Evolutionary conservation across 2,888 invertebrate species (phyloP).

Genomic region (Mythimna albipuncta): DNA sequence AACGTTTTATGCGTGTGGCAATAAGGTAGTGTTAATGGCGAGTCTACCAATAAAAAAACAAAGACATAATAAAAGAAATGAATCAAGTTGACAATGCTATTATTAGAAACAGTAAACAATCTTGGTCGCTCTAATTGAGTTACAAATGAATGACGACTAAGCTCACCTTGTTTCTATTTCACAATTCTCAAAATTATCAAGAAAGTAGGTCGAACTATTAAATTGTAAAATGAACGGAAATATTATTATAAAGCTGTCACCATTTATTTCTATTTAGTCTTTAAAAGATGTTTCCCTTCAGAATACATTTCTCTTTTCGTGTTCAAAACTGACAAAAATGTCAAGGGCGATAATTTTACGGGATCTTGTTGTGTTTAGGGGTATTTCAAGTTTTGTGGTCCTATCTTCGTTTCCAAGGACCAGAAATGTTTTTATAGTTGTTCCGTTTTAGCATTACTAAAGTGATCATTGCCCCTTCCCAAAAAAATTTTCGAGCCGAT

Average conservation of each 20-base stretch:
- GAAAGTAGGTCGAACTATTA: slow-evolving; percentile 31
- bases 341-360: slow-evolving; percentile 29
- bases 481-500: not conserved
- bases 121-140: not conserved
- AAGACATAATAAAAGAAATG: not conserved
- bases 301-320: slow-evolving; percentile 44
- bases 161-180: not conserved
- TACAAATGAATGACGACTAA: not conserved
- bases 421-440: slow-evolving; percentile 2
- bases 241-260: slow-evolving; percentile 14
- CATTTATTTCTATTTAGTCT: slow-evolving; percentile 24
- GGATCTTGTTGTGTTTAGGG: slow-evolving; percentile 15
- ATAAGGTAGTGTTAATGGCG: too few species aligned
- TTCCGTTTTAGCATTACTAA: not conserved
- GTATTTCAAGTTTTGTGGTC: not conserved
- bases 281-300: slow-evolving; percentile 33
- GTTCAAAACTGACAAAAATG: slow-evolving; percentile 23
- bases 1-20: too few species aligned
- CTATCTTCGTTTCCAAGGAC: too few species aligned
- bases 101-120: not conserved
- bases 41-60: too few species aligned
- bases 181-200: not conserved
- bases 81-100: not conserved
- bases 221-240: slow-evolving; percentile 34
- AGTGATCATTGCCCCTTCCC: not conserved